A percentile compares a stretch with the other conserved stretches of the same genome.
Conservation (phyloP, 1,140 invertebrate genomes). For the Aphelenchoides avenae region DNA sequence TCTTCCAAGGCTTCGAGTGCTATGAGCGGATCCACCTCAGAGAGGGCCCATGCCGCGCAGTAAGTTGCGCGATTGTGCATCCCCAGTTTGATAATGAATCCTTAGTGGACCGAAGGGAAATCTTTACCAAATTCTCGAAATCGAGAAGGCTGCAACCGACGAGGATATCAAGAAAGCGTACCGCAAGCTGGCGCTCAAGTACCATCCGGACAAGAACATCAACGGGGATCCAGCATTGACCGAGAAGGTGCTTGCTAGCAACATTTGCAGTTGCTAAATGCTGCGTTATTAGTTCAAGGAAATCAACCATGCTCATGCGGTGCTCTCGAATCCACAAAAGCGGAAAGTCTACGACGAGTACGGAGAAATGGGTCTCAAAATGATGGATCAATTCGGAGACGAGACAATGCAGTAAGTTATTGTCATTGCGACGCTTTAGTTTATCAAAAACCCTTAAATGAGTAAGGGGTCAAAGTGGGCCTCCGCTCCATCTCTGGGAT, state of each 20-base stretch:
- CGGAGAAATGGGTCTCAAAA: conserved; percentile 63
- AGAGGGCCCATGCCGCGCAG: background rate
- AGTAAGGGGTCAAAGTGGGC: no score
- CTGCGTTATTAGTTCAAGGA: conserved; percentile 62
- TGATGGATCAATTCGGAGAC: conserved; percentile 64
- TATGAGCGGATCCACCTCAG: background rate
- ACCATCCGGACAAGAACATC: conserved; percentile 94
- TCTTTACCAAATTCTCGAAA: conserved; percentile 83
- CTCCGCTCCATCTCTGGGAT: no score
- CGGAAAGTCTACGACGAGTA: conserved; percentile 63
- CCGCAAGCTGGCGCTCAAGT: conserved; percentile 84
- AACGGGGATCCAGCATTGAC: conserved; percentile 52
- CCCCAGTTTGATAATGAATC: background rate
- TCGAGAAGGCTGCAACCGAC: conserved; percentile 73
- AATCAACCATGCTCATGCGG: conserved; percentile 62
- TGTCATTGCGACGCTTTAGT: no score
- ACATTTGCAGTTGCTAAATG: background rate
- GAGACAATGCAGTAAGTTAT: no score
- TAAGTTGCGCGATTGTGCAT: background rate
- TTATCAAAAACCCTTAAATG: no score
- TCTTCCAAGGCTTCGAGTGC: no score
- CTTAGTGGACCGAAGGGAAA: conserved; percentile 12
- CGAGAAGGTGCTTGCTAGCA: conserved; percentile 32
- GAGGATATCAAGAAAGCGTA: conserved; percentile 89
- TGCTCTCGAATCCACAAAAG: conserved; percentile 62